Conservation (phyloP, 1,140 invertebrate species). For the Riptortus pedestris region DNA sequence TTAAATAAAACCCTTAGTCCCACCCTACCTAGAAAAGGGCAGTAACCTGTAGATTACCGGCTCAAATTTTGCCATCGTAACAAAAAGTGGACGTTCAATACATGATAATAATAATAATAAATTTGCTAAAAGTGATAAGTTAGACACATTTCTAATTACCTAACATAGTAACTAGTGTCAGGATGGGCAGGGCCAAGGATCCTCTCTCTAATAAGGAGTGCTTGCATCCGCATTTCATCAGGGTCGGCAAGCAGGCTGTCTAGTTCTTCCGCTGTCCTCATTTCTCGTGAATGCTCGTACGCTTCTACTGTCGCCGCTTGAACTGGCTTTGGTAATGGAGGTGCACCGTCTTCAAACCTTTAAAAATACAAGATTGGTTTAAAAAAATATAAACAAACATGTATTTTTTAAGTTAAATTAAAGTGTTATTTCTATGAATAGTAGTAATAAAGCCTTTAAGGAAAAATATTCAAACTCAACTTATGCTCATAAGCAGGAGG, state of each 20-base stretch:
- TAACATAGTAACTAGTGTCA: constrained; percentile 90
- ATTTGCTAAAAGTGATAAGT: no score
- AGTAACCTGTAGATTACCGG: no score
- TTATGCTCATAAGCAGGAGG: no score
- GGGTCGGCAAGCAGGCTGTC: constrained; percentile 82
- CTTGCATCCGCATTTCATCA: constrained; percentile 94
- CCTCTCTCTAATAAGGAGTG: constrained; percentile 81
- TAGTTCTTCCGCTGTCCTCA: constrained; percentile 61
- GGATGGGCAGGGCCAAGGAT: constrained; percentile 88
- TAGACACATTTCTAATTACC: no score
- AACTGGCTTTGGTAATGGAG: constrained; percentile 51
- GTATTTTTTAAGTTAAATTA: no score
- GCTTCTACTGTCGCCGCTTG: constrained; percentile 61
- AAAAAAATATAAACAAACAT: no score
- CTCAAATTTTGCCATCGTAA: no score
- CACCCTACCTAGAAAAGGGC: no score
- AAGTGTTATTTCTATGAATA: no score
- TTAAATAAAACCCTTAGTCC: no score
- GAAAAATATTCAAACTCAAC: not conserved
- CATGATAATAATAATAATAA: no score
- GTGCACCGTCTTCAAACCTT: constrained; percentile 27
- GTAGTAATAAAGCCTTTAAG: not conserved
- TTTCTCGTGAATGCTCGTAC: constrained; percentile 78
- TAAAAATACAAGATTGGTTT: constrained; percentile 1
- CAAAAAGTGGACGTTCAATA: no score